Evolutionary conservation across 2,797 vertebrate genomes (phyloP).

Genomic region (Leontopithecus rosalia): DNA sequence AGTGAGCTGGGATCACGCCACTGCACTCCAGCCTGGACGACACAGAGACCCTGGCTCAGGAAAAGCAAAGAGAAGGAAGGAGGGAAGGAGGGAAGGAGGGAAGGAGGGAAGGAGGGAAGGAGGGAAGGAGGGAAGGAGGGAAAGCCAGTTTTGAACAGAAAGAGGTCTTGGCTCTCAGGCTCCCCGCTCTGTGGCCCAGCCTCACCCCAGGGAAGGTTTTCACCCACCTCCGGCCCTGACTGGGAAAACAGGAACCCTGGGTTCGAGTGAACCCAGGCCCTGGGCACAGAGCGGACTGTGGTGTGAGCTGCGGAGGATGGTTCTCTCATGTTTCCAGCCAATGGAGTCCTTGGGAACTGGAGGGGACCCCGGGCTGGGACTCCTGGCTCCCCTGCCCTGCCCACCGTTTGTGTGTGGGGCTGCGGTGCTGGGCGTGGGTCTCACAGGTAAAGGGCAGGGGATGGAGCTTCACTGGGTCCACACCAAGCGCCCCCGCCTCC

Average conservation of each 20-base stretch:
- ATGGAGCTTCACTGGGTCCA: neutral
- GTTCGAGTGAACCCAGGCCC: accelerated
- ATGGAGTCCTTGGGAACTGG: neutral
- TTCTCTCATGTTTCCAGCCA: neutral
- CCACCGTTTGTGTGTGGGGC: neutral
- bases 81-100: no score
- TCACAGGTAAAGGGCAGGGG: neutral
- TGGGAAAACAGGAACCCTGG: accelerated
- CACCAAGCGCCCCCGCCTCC: accelerated
- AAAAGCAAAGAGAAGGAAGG: no score
- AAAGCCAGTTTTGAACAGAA: neutral
- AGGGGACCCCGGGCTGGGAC: neutral
- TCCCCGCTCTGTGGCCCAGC: neutral
- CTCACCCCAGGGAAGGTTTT: accelerated
- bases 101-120: no score
- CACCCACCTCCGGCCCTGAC: neutral
- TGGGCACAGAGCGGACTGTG: neutral
- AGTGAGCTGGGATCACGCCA: no score
- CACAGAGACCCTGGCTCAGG: no score
- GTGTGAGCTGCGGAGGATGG: accelerated
- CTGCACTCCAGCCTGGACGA: no score
- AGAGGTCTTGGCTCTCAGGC: neutral
- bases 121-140: no score
- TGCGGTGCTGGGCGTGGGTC: no score
- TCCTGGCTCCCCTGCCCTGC: no score